A percentile compares a stretch with the other conserved stretches of the same genome.
Conservation (phyloP, 2,113 vertebrate species). For the Eurystomus gularis region DNA sequence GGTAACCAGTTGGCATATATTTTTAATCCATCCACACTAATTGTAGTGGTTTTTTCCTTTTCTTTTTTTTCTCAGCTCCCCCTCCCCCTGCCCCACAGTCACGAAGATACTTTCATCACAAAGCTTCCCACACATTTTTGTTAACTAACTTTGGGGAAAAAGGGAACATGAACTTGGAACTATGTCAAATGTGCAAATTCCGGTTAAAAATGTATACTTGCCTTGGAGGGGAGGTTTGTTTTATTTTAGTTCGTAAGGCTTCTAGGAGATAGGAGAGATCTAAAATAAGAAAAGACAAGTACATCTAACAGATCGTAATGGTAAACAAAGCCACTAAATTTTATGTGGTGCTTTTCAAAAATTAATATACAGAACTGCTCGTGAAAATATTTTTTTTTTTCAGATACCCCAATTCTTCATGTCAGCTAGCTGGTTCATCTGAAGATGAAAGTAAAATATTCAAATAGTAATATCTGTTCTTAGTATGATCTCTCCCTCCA, state of each 20-base stretch:
- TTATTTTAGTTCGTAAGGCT: constrained; percentile 53
- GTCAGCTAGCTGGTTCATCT: not conserved
- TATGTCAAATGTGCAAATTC: constrained; percentile 62
- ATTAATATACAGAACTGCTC: constrained; percentile 12
- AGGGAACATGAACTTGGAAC: constrained; percentile 62
- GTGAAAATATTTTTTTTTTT: not conserved
- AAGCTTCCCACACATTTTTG: constrained; percentile 41
- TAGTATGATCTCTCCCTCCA: not conserved
- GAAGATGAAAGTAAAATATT: not conserved
- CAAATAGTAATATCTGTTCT: not conserved
- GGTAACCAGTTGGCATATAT: not conserved
- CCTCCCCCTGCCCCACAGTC: not conserved
- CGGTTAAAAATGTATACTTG: constrained; percentile 40
- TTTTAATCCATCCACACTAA: constrained; percentile 14
- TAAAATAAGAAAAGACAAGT: constrained; percentile 40
- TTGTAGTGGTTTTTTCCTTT: not conserved
- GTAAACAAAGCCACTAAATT: constrained; percentile 29
- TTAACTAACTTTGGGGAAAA: constrained; percentile 28
- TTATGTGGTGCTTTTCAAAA: not conserved
- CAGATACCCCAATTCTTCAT: not conserved
- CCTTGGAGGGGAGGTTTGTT: constrained; percentile 33
- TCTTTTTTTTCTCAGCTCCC: not conserved
- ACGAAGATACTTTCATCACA: not conserved
- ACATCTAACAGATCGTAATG: constrained; percentile 3
- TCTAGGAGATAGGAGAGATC: constrained; percentile 11